A percentile compares a stretch with the other conserved stretches of the same genome.
These are phyloP conservation scores for Delphinus delphis DNA, from an alignment of 2,113 vertebrate species.

Conservation along the genomic window DNA sequence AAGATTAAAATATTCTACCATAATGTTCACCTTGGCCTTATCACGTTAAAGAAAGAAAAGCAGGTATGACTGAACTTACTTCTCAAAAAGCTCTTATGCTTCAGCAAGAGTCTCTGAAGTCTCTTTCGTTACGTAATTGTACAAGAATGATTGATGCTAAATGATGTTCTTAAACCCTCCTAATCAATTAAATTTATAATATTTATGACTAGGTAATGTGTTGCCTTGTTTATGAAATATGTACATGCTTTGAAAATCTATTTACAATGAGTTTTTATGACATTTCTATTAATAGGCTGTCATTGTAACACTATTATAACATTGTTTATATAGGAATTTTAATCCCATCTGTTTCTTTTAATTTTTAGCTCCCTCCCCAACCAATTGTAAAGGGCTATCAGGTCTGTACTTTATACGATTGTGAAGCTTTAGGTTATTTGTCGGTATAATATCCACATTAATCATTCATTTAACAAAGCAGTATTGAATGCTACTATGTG, in stretches of 20 bases:
- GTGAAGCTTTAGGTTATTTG: conserved; percentile 15
- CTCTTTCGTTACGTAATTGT: not conserved
- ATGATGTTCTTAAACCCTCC: not conserved
- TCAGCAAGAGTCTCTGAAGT: not conserved
- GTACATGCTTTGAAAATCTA: not conserved
- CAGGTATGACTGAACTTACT: not conserved
- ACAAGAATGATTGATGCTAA: not conserved
- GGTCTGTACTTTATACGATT: not conserved
- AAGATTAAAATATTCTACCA: not conserved
- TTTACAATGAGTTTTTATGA: conserved; percentile 24
- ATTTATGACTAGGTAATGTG: not conserved
- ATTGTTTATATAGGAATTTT: not conserved
- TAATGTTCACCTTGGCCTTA: not conserved
- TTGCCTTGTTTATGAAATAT: not conserved
- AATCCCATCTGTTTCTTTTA: not conserved
- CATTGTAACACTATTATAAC: not conserved
- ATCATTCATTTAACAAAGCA: not conserved
- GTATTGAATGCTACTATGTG: not conserved
- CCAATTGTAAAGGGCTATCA: not conserved
- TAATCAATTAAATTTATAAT: not conserved
- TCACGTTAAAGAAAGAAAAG: not conserved
- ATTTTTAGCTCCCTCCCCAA: not conserved
- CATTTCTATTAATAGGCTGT: not conserved
- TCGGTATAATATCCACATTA: not conserved
- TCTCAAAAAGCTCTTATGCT: not conserved